phyloP scores from a whole-genome alignment of 2,888 invertebrate species.

The Phanerotoma sp. region DNA sequence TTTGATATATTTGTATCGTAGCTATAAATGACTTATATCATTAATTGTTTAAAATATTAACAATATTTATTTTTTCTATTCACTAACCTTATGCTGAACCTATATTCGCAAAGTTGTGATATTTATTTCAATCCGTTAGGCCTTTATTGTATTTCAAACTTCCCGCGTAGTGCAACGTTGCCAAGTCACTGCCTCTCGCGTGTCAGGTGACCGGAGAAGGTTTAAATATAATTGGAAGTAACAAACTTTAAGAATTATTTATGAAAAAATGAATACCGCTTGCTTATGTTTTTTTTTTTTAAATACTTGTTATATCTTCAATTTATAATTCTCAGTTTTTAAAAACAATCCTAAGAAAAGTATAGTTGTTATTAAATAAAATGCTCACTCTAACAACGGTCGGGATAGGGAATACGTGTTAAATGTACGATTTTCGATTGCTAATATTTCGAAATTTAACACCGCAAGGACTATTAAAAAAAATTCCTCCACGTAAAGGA shows the following conservation, averaged over 20 bases:
- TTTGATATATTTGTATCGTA: too few relatives aligned
- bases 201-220: background rate
- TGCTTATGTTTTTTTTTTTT: background rate
- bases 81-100: background rate
- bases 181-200: background rate
- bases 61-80: background rate
- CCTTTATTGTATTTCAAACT: background rate
- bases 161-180: background rate
- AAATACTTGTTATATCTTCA: conserved; percentile 7
- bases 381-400: background rate
- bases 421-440: background rate
- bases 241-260: background rate
- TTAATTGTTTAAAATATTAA: too few relatives aligned
- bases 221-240: background rate
- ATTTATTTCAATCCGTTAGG: background rate
- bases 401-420: background rate
- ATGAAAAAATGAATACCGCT: background rate
- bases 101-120: background rate
- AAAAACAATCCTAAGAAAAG: background rate
- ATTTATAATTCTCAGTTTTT: conserved; percentile 12
- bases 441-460: conserved; percentile 2
- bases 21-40: too few relatives aligned
- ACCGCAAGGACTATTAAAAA: background rate
- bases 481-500: background rate
- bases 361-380: background rate